A percentile compares a stretch with the other conserved stretches of the same genome.
These are phyloP conservation scores for Pipra filicauda DNA, from an alignment of 2,113 vertebrate genomes.

Conservation along the genomic window DNA sequence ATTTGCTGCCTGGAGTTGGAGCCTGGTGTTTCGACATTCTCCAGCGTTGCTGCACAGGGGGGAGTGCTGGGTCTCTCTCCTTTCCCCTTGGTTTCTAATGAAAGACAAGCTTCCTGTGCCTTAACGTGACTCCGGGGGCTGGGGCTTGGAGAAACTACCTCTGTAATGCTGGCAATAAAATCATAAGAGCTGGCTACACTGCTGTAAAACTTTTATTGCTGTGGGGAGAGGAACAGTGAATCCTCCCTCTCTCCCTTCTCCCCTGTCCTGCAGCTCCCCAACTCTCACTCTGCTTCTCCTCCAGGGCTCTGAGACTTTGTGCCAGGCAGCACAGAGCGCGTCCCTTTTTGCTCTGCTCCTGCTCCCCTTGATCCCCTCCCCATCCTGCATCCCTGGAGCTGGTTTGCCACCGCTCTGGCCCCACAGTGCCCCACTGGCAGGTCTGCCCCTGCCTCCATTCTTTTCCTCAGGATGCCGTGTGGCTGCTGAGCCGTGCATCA, in stretches of 20 bases:
- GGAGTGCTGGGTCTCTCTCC: background rate
- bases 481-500: background rate
- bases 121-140: conserved; percentile 43
- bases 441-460: background rate
- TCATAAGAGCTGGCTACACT: background rate
- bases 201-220: conserved; percentile 47
- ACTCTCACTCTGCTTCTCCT: background rate
- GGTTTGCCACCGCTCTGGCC: background rate
- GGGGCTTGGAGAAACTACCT: conserved; percentile 30
- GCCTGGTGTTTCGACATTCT: fast-evolving
- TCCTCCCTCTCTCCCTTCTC: background rate
- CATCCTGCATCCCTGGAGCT: background rate
- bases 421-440: fast-evolving
- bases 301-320: background rate
- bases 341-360: background rate
- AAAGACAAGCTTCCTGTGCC: background rate
- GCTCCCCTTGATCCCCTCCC: background rate
- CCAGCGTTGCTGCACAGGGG: fast-evolving
- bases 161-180: conserved; percentile 34
- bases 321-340: background rate
- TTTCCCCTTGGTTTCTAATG: background rate
- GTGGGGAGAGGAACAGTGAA: background rate
- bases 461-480: background rate
- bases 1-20: background rate
- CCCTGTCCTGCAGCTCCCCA: background rate